Evolutionary conservation across 2,113 vertebrate species (phyloP).

Genomic region (Oreochromis aureus): DNA sequence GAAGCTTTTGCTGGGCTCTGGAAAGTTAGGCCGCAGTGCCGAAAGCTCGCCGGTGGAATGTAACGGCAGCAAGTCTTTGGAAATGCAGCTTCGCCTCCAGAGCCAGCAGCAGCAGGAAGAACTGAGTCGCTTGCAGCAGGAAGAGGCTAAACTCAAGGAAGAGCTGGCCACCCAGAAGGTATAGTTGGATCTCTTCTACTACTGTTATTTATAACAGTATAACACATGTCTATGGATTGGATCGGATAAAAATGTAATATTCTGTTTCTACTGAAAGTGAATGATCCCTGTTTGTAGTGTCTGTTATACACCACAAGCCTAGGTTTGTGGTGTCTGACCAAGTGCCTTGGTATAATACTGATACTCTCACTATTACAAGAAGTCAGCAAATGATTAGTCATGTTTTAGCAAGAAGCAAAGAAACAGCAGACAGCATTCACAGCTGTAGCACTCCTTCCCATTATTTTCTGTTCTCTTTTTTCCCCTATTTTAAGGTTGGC

Average conservation of each 20-base stretch:
- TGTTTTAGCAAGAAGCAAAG: not conserved
- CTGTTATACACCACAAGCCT: not conserved
- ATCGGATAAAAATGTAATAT: not conserved
- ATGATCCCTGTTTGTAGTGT: not conserved
- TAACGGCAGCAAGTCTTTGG: conserved; percentile 64
- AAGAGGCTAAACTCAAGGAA: conserved; percentile 78
- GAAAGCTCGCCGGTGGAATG: conserved; percentile 73
- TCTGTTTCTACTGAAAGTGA: not conserved
- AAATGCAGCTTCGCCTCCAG: conserved; percentile 78
- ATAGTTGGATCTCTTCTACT: not conserved
- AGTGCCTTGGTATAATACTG: not conserved
- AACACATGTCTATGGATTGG: not conserved
- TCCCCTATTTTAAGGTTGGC: not conserved
- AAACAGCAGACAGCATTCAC: conserved; percentile 2
- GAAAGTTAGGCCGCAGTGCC: conserved; percentile 64
- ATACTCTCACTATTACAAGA: not conserved
- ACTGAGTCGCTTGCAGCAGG: conserved; percentile 78
- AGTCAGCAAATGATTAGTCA: conserved; percentile 21
- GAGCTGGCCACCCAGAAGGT: conserved; percentile 74
- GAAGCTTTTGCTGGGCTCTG: conserved; percentile 70
- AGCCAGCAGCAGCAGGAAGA: conserved; percentile 89
- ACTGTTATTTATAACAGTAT: not conserved
- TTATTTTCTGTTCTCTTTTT: conserved; percentile 19
- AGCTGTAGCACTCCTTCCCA: not conserved
- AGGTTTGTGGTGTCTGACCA: not conserved